Evolutionary conservation across 2,888 invertebrate genomes (phyloP).

Genomic region (Scotopteryx bipunctaria): DNA sequence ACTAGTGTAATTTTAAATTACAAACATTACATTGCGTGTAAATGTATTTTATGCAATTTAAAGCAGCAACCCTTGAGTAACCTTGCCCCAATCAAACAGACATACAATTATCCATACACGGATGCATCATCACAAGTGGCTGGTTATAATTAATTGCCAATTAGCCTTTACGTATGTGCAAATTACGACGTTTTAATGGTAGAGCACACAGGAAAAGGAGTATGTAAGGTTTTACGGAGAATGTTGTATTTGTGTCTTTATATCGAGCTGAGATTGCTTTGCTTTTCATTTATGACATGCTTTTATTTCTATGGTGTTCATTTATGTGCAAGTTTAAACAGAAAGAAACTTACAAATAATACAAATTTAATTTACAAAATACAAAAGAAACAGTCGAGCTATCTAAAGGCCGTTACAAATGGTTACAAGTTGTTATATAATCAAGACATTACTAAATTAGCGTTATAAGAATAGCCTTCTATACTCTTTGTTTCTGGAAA

Average conservation of each 20-base stretch:
- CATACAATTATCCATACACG: conserved; percentile 31
- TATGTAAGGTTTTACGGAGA: background rate
- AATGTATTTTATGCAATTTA: background rate
- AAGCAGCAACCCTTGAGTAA: conserved; percentile 12
- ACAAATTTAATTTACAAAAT: too few species aligned
- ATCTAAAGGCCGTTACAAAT: too few species aligned
- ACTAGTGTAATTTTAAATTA: too few species aligned
- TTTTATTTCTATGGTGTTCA: too few species aligned
- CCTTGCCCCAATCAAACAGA: conserved; percentile 20
- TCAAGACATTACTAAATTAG: too few species aligned
- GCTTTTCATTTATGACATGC: background rate
- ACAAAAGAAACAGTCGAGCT: too few species aligned
- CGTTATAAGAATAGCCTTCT: too few species aligned
- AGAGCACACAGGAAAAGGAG: conserved; percentile 16
- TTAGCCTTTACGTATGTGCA: conserved; percentile 49
- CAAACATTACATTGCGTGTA: too few species aligned
- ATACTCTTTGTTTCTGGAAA: too few species aligned
- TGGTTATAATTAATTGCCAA: conserved; percentile 62
- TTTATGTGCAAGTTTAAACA: too few species aligned
- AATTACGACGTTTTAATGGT: conserved; percentile 34
- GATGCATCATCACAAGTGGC: conserved; percentile 54
- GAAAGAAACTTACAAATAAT: too few species aligned
- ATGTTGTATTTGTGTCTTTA: background rate
- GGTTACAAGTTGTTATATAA: too few species aligned
- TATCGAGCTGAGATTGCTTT: background rate